Conservation (phyloP, 2,797 vertebrate species). For the Urophycis tenuis region DNA sequence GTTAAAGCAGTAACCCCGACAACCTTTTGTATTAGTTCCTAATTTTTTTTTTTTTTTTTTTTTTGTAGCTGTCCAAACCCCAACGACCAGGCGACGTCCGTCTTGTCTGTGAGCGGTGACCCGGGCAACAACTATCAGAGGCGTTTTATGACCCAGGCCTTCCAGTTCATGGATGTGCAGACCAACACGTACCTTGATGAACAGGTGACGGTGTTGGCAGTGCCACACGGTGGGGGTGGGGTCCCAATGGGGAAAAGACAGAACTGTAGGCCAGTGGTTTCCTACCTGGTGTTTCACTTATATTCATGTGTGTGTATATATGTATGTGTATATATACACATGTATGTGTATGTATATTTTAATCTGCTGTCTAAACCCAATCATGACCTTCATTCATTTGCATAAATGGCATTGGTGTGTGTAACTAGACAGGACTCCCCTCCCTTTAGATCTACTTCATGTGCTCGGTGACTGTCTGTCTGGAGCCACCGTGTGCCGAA, state of each 20-base stretch:
- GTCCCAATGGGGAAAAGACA: neutral
- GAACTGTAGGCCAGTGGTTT: neutral
- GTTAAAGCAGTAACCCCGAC: too few relatives aligned
- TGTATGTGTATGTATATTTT: too few relatives aligned
- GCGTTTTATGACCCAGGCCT: slow-evolving; percentile 60
- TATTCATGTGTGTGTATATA: too few relatives aligned
- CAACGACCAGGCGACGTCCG: slow-evolving; percentile 37
- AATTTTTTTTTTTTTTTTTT: neutral
- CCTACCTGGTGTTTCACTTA: neutral
- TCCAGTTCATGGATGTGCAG: slow-evolving; percentile 64
- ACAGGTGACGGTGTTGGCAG: slow-evolving; percentile 47
- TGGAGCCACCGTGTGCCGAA: slow-evolving; percentile 49
- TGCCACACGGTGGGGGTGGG: neutral
- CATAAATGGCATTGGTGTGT: neutral
- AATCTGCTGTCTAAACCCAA: neutral
- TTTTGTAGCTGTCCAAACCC: slow-evolving; percentile 60
- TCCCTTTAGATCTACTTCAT: slow-evolving; percentile 69
- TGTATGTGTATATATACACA: too few relatives aligned
- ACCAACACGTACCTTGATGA: slow-evolving; percentile 61
- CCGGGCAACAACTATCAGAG: slow-evolving; percentile 38
- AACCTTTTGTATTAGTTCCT: neutral
- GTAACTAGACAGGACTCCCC: neutral
- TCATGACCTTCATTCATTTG: too few relatives aligned
- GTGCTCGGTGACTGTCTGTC: slow-evolving; percentile 70
- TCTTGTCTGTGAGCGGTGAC: slow-evolving; percentile 44